Conservation (phyloP, 2,888 invertebrate genomes). For the Acleris sparsana region DNA sequence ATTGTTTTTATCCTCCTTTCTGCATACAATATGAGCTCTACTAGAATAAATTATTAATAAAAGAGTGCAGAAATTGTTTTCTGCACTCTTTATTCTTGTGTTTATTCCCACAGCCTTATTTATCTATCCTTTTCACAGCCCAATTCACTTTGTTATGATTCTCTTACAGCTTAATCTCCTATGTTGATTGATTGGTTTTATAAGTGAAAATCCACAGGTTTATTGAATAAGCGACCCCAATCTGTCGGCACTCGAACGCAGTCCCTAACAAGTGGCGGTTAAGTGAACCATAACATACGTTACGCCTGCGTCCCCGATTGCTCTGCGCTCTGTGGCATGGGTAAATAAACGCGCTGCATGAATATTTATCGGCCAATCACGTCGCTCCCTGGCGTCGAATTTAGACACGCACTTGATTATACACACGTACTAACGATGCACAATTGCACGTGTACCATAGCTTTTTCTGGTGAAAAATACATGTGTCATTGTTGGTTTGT, state of each 20-base stretch:
- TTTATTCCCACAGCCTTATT: slow-evolving; percentile 12
- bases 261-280: slow-evolving; percentile 49
- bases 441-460: no score
- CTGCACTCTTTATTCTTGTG: neutral
- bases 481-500: no score
- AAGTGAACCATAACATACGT: slow-evolving; percentile 46
- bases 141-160: neutral
- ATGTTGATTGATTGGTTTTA: slow-evolving; percentile 25
- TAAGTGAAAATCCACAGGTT: slow-evolving; percentile 30
- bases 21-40: slow-evolving; percentile 35
- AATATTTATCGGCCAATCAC: slow-evolving; percentile 51
- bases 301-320: slow-evolving; percentile 34
- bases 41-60: slow-evolving; percentile 34
- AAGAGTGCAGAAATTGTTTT: slow-evolving; percentile 9
- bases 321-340: slow-evolving; percentile 47
- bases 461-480: no score
- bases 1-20: slow-evolving; percentile 38
- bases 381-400: slow-evolving; percentile 37
- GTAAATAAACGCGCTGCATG: slow-evolving; percentile 58
- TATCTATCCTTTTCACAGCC: slow-evolving; percentile 6
- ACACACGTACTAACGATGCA: neutral
- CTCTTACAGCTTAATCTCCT: slow-evolving; percentile 18
- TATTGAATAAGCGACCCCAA: slow-evolving; percentile 34
- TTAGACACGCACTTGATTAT: slow-evolving; percentile 28
- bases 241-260: slow-evolving; percentile 37